phyloP scores from a whole-genome alignment of 1,140 invertebrate species.

The Drosophila melanica region DNA sequence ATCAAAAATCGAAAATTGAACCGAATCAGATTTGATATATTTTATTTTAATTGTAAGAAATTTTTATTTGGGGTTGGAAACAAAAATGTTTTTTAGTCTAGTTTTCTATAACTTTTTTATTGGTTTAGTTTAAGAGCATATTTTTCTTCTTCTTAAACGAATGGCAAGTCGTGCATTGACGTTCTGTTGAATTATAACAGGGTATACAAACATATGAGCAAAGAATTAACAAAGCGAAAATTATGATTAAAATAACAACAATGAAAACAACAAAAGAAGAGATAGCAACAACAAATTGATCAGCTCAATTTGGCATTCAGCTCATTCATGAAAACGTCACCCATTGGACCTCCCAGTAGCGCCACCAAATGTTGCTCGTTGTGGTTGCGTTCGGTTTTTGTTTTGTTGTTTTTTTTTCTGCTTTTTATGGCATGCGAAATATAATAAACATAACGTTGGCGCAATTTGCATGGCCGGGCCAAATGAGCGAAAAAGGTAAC shows the following conservation, averaged over 20 bases:
- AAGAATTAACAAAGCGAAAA: slow-evolving; percentile 24
- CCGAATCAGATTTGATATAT: no score
- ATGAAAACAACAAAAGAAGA: slow-evolving; percentile 19
- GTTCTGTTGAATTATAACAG: neutral
- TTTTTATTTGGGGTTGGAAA: no score
- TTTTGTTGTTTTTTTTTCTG: slow-evolving; percentile 6
- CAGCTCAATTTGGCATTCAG: slow-evolving; percentile 62
- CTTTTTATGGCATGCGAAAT: slow-evolving; percentile 26
- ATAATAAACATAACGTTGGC: slow-evolving; percentile 62
- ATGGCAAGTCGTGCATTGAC: neutral
- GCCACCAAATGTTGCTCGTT: slow-evolving; percentile 2
- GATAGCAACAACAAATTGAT: slow-evolving; percentile 27
- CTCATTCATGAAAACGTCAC: slow-evolving; percentile 71
- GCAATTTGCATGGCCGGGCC: slow-evolving; percentile 58
- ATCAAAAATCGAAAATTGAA: no score
- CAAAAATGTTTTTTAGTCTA: no score
- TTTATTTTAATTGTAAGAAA: no score
- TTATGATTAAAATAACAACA: slow-evolving; percentile 16
- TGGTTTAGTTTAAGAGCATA: no score
- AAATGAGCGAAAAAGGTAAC: slow-evolving; percentile 29
- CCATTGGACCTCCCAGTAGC: slow-evolving; percentile 65
- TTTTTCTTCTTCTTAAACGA: no score
- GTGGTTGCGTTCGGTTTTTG: neutral
- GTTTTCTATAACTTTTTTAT: no score
- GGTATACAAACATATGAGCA: slow-evolving; percentile 10